Conservation (phyloP, 2,888 invertebrate genomes). For the Limnephilus lunatus region DNA sequence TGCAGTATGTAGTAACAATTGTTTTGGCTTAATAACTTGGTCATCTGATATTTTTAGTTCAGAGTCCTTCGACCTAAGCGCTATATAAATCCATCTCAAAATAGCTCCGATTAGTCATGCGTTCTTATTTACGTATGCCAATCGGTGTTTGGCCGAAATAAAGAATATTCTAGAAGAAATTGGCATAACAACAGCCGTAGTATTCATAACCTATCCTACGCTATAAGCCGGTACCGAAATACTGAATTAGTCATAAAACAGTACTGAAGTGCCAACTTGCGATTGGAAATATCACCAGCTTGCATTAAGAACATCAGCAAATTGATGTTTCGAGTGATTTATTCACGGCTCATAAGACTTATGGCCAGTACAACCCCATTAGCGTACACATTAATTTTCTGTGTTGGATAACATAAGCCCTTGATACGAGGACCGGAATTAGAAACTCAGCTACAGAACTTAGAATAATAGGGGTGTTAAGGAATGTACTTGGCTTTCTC, state of each 20-base stretch:
- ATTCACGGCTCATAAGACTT: slow-evolving; percentile 12
- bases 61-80: slow-evolving; percentile 21
- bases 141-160: slow-evolving; percentile 11
- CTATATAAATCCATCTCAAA: background rate
- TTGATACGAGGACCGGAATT: background rate
- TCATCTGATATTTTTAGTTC: background rate
- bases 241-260: slow-evolving; percentile 54
- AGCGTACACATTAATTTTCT: slow-evolving; percentile 6
- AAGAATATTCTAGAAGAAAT: slow-evolving; percentile 41
- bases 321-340: slow-evolving; percentile 39
- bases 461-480: no score
- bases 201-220: slow-evolving; percentile 63
- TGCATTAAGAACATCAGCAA: slow-evolving; percentile 19
- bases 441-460: background rate
- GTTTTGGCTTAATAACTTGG: background rate
- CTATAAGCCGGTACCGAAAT: slow-evolving; percentile 41
- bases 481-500: no score
- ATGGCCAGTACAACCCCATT: slow-evolving; percentile 7
- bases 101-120: background rate
- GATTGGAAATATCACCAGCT: slow-evolving; percentile 20
- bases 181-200: slow-evolving; percentile 51
- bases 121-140: slow-evolving; percentile 28
- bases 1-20: background rate
- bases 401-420: background rate
- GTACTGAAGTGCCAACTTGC: slow-evolving; percentile 47